Evolutionary conservation across 2,888 invertebrate species (phyloP).

Genomic region (Pherbina coryleti): DNA sequence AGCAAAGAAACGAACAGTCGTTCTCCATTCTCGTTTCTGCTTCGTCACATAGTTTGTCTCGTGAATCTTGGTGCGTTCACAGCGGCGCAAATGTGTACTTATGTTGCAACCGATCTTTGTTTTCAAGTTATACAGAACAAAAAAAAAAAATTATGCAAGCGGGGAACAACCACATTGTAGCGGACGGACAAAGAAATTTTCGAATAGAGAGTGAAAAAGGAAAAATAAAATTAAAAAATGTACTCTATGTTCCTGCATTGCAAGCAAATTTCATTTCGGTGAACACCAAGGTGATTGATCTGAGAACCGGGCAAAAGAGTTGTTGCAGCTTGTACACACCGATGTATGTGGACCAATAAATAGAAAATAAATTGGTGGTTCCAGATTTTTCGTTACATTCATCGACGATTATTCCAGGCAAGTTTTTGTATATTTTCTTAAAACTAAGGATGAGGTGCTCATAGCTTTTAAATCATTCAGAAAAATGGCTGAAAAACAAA

Average conservation of each 20-base stretch:
- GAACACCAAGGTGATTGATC: no score
- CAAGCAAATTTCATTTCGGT: no score
- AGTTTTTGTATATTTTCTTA: no score
- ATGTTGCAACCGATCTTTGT: no score
- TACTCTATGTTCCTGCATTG: not conserved
- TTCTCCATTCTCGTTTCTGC: not conserved
- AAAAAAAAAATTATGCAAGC: not conserved
- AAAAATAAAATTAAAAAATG: not conserved
- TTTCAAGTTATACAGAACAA: not conserved
- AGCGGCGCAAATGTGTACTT: no score
- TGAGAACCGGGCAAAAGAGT: slow-evolving; percentile 25
- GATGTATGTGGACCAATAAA: slow-evolving; percentile 47
- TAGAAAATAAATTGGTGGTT: slow-evolving; percentile 42
- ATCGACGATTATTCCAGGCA: no score
- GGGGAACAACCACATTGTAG: not conserved
- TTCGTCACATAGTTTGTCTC: no score
- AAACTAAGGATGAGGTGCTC: no score
- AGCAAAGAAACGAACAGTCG: not conserved
- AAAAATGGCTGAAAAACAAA: no score
- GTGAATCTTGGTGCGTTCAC: no score
- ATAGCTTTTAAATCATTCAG: no score
- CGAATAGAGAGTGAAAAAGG: not conserved
- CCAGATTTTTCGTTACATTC: slow-evolving; percentile 1
- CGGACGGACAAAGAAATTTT: not conserved
- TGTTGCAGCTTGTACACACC: slow-evolving; percentile 45